A percentile compares a stretch with the other conserved stretches of the same genome.
These are phyloP conservation scores for Oophaga sylvatica DNA, from an alignment of 2,797 vertebrate species.

Conservation along the genomic window DNA sequence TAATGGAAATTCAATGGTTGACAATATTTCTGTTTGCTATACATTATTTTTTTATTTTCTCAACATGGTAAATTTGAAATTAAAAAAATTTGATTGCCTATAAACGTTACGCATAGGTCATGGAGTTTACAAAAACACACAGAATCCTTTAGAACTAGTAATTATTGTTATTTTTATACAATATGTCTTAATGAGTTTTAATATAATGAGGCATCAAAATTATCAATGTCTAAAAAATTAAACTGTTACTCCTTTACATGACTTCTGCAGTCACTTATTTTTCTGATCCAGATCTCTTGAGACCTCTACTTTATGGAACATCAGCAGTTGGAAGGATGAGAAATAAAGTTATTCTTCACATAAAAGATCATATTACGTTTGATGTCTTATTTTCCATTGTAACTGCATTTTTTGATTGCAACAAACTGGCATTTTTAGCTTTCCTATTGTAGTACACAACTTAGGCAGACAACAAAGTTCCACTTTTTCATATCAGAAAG, in stretches of 20 bases:
- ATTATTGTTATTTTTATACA: too few species aligned
- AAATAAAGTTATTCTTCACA: not conserved
- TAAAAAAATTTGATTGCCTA: too few species aligned
- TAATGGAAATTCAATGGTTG: too few species aligned
- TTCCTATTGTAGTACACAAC: not conserved
- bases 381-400: not conserved
- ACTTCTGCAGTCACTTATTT: not conserved
- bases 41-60: too few species aligned
- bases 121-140: too few species aligned
- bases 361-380: not conserved
- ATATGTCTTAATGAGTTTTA: too few species aligned
- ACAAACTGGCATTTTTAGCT: not conserved
- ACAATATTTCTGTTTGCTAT: too few species aligned
- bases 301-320: not conserved
- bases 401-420: not conserved
- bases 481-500: not conserved
- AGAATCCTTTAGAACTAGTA: too few species aligned
- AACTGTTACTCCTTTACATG: not conserved
- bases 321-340: not conserved
- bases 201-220: not conserved
- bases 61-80: too few species aligned
- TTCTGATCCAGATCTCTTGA: not conserved
- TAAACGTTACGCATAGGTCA: too few species aligned
- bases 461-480: conserved; percentile 1
- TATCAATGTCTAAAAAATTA: not conserved